Base-by-base conservation (phyloP, 1,140 invertebrate species). In the Sinonovacula constricta region DNA sequence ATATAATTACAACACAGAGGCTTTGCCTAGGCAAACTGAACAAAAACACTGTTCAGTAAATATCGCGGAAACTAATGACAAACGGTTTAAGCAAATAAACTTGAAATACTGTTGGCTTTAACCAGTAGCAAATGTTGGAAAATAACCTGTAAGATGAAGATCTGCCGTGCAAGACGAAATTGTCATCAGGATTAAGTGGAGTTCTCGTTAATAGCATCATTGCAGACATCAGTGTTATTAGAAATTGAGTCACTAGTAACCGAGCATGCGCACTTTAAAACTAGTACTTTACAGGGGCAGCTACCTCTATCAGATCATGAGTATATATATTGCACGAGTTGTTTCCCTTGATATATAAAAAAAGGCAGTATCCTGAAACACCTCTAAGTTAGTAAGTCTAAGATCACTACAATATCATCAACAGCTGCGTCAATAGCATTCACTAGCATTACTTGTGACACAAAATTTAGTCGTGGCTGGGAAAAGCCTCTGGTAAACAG, bases 221-320 rank as follows among this genome's bases (percentile, higher is more conserved):
- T 0, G 72, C 24, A 30, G 72, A 65, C 72, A 75, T 75, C 36
- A n/a, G n/a, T 66, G 65, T 60, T 75, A 66, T 65, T 15, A 60
- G 62, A 51, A 75, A 66, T 28, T 66, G 62, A 28, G 31, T 57
- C 72, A 30, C 36, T 75, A 57, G 72, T 39, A 66, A 75, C 71
- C 45, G 62, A n/a, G 62, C 72, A 54, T 75, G 72, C 72, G 49
- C 62, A 75, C 10, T 45, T n/a, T n/a, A n/a, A n/a, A n/a, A n/a
- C n/a, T n/a, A n/a, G n/a, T n/a, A n/a, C n/a, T n/a, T n/a, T n/a
- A n/a, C n/a, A n/a, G n/a, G n/a, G n/a, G n/a, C n/a, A n/a, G n/a
- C n/a, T n/a, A n/a, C n/a, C n/a, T n/a, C n/a, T n/a, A n/a, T n/a
- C n/a, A n/a, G n/a, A n/a, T n/a, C n/a, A n/a, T n/a, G n/a, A n/a